Evolutionary conservation across 2,797 vertebrate genomes (phyloP).

Genomic region (Naso thynnoides): DNA sequence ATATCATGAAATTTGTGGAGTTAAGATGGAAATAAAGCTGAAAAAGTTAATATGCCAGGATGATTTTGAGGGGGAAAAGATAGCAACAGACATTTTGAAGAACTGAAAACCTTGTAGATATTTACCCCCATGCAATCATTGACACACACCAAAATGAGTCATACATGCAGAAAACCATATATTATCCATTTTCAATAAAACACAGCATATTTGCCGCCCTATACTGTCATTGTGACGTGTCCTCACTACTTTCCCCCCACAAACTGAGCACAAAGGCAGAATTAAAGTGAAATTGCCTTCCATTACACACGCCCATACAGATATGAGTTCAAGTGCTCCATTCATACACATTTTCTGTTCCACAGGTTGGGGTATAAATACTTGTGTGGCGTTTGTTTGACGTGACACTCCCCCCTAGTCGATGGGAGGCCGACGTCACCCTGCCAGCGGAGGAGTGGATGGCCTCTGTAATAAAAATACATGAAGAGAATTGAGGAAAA

Average conservation of each 20-base stretch:
- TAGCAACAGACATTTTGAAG: no score
- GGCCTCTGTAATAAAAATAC: constrained; percentile 82
- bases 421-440: constrained; percentile 81
- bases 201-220: not conserved
- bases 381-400: constrained; percentile 65
- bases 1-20: no score
- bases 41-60: no score
- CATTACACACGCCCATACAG: not conserved
- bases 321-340: constrained; percentile 19
- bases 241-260: constrained; percentile 2
- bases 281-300: not conserved
- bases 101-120: no score
- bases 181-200: not conserved
- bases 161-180: no score
- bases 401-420: constrained; percentile 74
- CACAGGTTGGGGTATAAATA: constrained; percentile 64
- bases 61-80: no score
- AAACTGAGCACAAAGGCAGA: not conserved
- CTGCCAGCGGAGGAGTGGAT: constrained; percentile 82
- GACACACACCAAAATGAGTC: no score
- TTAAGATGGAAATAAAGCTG: no score
- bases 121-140: no score
- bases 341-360: constrained; percentile 63
- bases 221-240: not conserved
- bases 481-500: constrained; percentile 77